Evolutionary conservation across 2,113 vertebrate genomes (phyloP), one percentile per base, ranked within the genome.

Genomic region (Otus sunia): DNA sequence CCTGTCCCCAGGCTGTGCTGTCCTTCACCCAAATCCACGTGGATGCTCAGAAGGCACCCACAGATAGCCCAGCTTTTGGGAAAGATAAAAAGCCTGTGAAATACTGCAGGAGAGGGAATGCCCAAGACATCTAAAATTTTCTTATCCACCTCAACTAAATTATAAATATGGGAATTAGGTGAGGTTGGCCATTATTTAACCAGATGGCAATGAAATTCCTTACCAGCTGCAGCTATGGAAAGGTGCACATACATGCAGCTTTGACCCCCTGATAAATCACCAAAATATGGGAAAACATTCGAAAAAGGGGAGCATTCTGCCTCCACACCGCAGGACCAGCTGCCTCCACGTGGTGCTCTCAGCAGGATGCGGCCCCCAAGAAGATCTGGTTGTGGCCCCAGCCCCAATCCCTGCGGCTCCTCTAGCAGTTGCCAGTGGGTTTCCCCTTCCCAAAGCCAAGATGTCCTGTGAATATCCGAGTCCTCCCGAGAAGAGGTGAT

Each of bases 1-100:
- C n/a, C 68, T 41, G 18, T 49, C 49, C 34, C 11, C 0, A 0
- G 30, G 29, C 67, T n/a, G 13, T 0, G 0, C 12, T 4, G 6
- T 36, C 76, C 79, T 88, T 73, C 75, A 47, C 68, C 7, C 1
- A n/a, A 77, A 71, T 26, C 91, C 66, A 5, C 0, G 5, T 6
- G 78, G 81, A 34, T 55, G 50, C 73, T 85, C 74, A 2, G 17
- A 64, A 63, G 59, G 22, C 73, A 64, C 6, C 3, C 11, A 4
- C 37, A 52, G 56, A 19, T 13, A 58, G 25, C 19, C 26, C 0
- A 1, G 16, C 66, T 75, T 60, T 86, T 2, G 6, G 43, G 56
- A 60, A 69, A 66, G 27, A 14, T 11, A 8, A 64, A 72, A 36
- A 52, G 9, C 32, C 27, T n/a, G 27, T 64, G 56, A 39, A 53